phyloP scores from a whole-genome alignment of 2,797 vertebrate species.

The Leptoclinus maculatus region DNA sequence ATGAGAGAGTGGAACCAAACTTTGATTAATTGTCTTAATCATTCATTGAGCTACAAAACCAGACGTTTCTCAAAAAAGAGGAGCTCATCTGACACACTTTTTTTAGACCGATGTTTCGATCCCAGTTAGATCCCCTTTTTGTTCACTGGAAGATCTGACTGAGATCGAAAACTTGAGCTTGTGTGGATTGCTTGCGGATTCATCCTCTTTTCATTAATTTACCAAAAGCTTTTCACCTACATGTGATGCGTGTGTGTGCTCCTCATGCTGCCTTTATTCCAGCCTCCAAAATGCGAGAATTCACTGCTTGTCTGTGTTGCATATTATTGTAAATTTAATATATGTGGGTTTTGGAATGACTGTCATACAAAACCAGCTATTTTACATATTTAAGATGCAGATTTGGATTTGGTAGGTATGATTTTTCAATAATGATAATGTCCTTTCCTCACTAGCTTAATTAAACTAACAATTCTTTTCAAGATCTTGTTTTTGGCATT shows the following conservation, averaged over 20 bases:
- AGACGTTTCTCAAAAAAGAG: background rate
- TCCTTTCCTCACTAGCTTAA: background rate
- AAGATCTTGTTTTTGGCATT: background rate
- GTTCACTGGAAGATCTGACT: background rate
- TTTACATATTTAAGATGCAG: background rate
- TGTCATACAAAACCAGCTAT: background rate
- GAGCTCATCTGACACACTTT: background rate
- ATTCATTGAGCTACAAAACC: background rate
- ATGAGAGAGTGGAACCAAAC: background rate
- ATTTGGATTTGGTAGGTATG: background rate
- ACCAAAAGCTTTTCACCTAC: background rate
- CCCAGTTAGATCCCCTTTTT: background rate
- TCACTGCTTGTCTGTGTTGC: background rate
- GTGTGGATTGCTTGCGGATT: background rate
- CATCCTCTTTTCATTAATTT: slow-evolving; percentile 10
- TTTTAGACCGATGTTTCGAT: background rate
- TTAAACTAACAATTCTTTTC: background rate
- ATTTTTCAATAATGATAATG: background rate
- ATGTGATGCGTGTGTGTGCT: background rate
- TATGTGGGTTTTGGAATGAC: background rate
- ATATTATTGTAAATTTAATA: background rate
- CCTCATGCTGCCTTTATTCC: background rate
- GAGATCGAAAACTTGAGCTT: slow-evolving; percentile 2
- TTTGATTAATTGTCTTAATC: background rate
- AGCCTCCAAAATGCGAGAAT: background rate